Evolutionary conservation across 1,140 invertebrate genomes (phyloP).

Genomic region (Monomorium pharaonis): DNA sequence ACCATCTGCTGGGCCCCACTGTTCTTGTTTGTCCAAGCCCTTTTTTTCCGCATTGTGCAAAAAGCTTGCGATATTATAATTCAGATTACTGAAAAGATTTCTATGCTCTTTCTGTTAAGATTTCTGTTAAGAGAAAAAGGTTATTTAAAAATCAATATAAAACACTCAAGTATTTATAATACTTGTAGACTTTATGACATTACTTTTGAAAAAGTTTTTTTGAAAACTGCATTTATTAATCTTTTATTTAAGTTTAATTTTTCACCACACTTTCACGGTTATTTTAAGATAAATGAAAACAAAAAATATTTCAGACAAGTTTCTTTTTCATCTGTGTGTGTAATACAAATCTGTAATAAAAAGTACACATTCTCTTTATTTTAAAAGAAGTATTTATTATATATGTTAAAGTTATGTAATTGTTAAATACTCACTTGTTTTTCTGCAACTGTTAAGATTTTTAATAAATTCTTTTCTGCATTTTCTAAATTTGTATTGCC

Average conservation of each 20-base stretch:
- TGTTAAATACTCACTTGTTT: conserved; percentile 82
- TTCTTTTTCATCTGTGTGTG: too few relatives aligned
- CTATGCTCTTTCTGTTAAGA: conserved; percentile 81
- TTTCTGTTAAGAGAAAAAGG: conserved; percentile 75
- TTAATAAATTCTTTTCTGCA: conserved; percentile 86
- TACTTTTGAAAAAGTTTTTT: conserved; percentile 79
- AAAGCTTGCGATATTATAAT: conserved; percentile 78
- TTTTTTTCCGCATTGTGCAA: conserved; percentile 83
- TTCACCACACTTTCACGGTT: too few relatives aligned
- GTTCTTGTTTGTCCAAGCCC: conserved; percentile 8
- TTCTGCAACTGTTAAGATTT: conserved; percentile 85
- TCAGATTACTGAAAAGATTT: conserved; percentile 77
- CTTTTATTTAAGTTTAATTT: too few relatives aligned
- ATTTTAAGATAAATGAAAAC: too few relatives aligned
- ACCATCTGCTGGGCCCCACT: conserved; percentile 78
- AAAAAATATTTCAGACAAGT: too few relatives aligned
- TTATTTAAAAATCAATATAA: conserved; percentile 31
- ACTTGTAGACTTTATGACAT: conserved; percentile 28
- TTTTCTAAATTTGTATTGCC: conserved; percentile 88
- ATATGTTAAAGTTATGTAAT: neutral
- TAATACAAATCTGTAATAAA: too few relatives aligned
- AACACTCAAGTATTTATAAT: neutral
- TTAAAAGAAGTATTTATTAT: neutral
- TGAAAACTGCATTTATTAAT: too few relatives aligned
- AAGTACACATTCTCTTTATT: too few relatives aligned